Base-by-base conservation (phyloP, 2,797 vertebrate genomes). In the Odontamblyopus lacepedii region DNA sequence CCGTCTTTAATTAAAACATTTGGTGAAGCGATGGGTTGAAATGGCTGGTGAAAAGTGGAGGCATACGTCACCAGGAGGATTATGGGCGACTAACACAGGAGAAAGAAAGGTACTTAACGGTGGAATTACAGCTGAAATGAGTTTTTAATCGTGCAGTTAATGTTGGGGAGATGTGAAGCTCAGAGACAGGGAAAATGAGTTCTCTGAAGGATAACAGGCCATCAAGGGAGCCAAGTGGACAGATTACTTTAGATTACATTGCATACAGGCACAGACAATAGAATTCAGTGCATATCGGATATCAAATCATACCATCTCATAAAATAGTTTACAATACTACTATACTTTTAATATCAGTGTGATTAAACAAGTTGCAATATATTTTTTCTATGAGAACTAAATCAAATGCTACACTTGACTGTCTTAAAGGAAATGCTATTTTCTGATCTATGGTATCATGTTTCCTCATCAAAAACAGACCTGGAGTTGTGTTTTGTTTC, bases 111-210 rank as follows among this genome's bases (percentile, higher is more conserved):
- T 92, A 90, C 90, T 94, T 92, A 94, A 86, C 89, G 83, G 84
- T 85, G 87, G 88, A 92, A 94, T 93, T 93, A 91, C 86, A 80
- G 85, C 84, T 53, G 77, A 89, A 92, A 93, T 93, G 83, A 89
- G 88, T 91, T 94, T 93, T 93, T 93, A 94, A 93, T 92, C 87
- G 78, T 71, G 80, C 85, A 79, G 91, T 93, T 94, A 94, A 94
- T 92, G 92, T 92, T 88, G 88, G 88, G 85, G 89, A 93, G 93
- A 93, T 85, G 87, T 86, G 85, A 85, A 79, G 88, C 87, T 73
- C 75, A 73, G 84, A 90, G 92, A 91, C 82, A 82, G 81, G 66
- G 92, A 78, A 89, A 92, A 92, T 92, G 88, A 89, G 83, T 83
- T 90, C 85, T 76, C 69, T 83, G 88, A 91, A 82, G 84, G 80